These are phyloP conservation scores for Baccha elongata DNA, from an alignment of 2,888 invertebrate genomes.

Conservation along the genomic window DNA sequence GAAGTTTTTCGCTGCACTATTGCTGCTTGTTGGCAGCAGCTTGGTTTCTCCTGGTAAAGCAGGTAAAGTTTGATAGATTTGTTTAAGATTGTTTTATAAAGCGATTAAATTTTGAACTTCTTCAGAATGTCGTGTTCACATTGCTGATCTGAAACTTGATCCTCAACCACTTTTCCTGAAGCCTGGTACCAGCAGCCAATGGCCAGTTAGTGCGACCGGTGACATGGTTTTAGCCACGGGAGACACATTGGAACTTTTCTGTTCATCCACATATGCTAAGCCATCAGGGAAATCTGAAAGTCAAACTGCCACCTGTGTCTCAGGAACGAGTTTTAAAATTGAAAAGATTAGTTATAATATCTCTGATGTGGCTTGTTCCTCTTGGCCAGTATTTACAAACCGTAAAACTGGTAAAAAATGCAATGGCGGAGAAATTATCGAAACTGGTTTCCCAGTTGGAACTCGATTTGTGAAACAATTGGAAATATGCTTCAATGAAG, in stretches of 20 bases:
- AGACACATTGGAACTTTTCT: constrained; percentile 78
- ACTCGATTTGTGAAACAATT: constrained; percentile 78
- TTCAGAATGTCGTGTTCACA: constrained; percentile 42
- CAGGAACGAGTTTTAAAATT: constrained; percentile 75
- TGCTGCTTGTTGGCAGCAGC: constrained; percentile 30
- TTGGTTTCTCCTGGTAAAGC: not conserved
- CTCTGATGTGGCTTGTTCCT: constrained; percentile 78
- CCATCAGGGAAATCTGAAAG: constrained; percentile 63
- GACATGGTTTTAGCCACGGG: constrained; percentile 76
- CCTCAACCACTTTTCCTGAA: constrained; percentile 85
- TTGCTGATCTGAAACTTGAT: constrained; percentile 78
- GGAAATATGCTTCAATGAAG: constrained; percentile 81
- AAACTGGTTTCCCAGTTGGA: constrained; percentile 53
- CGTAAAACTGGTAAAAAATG: constrained; percentile 77
- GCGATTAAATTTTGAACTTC: not conserved
- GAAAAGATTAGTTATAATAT: constrained; percentile 75
- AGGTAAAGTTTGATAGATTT: not conserved
- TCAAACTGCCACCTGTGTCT: constrained; percentile 76
- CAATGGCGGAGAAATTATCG: constrained; percentile 73
- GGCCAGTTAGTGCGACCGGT: constrained; percentile 77
- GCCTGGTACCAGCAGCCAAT: constrained; percentile 78
- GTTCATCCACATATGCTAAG: constrained; percentile 75
- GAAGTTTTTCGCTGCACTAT: constrained; percentile 28
- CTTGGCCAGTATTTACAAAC: constrained; percentile 77
- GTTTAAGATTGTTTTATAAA: not conserved